Base-by-base conservation (phyloP, 2,113 vertebrate species). In the Polypterus senegalus region DNA sequence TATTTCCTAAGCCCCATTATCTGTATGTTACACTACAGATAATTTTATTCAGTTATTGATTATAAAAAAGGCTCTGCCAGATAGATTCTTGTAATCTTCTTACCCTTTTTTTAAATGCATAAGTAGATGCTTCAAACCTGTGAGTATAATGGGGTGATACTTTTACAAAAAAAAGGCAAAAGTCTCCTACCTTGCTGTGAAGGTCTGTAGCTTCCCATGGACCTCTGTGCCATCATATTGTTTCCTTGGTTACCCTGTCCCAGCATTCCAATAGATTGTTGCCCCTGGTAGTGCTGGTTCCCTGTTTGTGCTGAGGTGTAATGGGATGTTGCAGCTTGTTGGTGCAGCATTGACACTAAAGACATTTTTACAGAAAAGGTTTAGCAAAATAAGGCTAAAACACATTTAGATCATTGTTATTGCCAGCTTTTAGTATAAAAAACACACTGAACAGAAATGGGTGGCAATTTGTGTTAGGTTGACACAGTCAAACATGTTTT, bases 281-380 rank as follows among this genome's bases (percentile, higher is more conserved):
- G 93, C 47, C 91, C 90, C 81, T 94, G 93, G 84, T 92, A 97
- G 65, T 94, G 92, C 66, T 91, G 92, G 62, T 84, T 83, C 45
- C 90, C 90, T 46, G 84, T 81, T 74, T 92, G 91, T 1, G 89
- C 84, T 0, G 92, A 88, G 67, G 81, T 86, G 81, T 92, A 95
- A 76, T 94, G 95, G 2, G 92, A 84, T 0, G 88, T 86, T 61
- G 90, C 86, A 6, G 91, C 86, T 81, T 94, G 94, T 78, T 94
- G 93, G 74, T 98, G 94, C 89, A 96, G 93, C 92, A 97, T 91
- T 74, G 94, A 85, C 60, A 94, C 93, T 98, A 53, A 9, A 69
- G 64, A 68, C 70, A 70, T 78, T 65, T 60, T 68, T 61, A 57
- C 64, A 74, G 45, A 78, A 66, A 67, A 73, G 54, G 64, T 9